Percentiles rank a stretch among this genome's conserved stretches.
phyloP scores from a whole-genome alignment of 2,888 invertebrate species.

The Eristalis pertinax region DNA sequence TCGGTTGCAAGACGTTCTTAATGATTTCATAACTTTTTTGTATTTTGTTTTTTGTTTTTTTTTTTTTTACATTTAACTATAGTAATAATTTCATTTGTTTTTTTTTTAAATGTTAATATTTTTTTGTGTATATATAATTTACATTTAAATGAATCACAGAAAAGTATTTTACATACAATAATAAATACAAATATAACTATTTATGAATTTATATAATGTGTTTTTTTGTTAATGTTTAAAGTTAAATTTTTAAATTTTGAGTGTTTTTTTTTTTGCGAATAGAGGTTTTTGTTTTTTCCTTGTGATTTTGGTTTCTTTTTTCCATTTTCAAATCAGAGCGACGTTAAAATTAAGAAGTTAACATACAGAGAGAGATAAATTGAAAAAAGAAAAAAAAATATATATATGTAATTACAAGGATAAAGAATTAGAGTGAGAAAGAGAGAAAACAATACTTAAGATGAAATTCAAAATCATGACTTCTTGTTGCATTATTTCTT shows the following conservation, averaged over 20 bases:
- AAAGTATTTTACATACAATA: constrained; percentile 73
- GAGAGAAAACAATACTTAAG: constrained; percentile 31
- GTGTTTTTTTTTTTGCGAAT: background rate
- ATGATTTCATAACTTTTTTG: constrained; percentile 21
- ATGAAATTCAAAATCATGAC: background rate
- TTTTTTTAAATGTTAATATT: constrained; percentile 54
- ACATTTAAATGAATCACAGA: constrained; percentile 74
- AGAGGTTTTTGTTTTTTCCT: background rate
- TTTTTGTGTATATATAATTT: constrained; percentile 65
- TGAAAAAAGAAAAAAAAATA: background rate
- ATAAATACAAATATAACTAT: constrained; percentile 70
- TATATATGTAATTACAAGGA: background rate
- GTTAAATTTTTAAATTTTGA: constrained; percentile 7
- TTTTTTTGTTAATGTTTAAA: constrained; percentile 22
- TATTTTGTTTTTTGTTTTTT: background rate
- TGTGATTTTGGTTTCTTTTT: background rate
- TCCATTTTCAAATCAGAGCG: background rate
- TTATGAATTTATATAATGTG: constrained; percentile 60
- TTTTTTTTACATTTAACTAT: constrained; percentile 53
- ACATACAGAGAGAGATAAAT: background rate
- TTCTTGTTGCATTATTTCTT: constrained; percentile 49
- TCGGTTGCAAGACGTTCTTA: constrained; percentile 59
- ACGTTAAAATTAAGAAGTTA: background rate
- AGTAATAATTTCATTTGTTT: constrained; percentile 37
- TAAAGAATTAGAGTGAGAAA: background rate